Base-by-base conservation (phyloP, 2,888 invertebrate species). In the Melanchra persicariae region DNA sequence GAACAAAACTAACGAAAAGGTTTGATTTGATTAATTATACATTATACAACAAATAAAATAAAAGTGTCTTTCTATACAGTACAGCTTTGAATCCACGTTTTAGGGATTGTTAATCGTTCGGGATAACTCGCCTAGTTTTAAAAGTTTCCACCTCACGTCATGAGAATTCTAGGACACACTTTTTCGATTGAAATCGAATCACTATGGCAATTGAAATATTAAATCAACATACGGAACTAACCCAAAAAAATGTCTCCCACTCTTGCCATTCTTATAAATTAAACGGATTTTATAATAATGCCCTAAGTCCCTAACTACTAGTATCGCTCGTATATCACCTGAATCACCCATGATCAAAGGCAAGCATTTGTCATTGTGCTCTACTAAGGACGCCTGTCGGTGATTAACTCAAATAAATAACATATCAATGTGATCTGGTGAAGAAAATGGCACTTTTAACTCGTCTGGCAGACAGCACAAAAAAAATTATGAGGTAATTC, bases 311-410 rank as follows among this genome's bases (percentile, higher is more conserved):
- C 8, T 66, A 47, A 77, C 62, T 49, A 58, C 47, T 61, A 37
- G 15, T 58, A 82, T 81, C n/a, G 7, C 43, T 45, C 51, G 34
- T 82, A 76, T 67, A 81, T 81, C 78, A 77, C 65, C 54, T 45
- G 49, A 60, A 63, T 68, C 45, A 65, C 37, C 34, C 15, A 72
- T 52, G 84, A 84, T 84, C 84, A 85, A 84, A 84, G 74, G 45
- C 47, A 52, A 40, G 12, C 70, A 70, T 85, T 68, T 66, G 70
- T 83, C 79, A 73, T 68, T 79, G 74, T 61, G 57, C 17, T 45
- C 40, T 49, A 47, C 65, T 34, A 62, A 60, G 60, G 70, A 82
- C 73, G 64, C 55, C 63, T 59, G 60, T 10, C 47, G 64, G 82
- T 61, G 64, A 79, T 81, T 84, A 77, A 70, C 70, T 60, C 58